Percentiles rank a stretch among this genome's conserved stretches.
phyloP scores from a whole-genome alignment of 2,797 vertebrate species.

The Eupleurogrammus muticus region DNA sequence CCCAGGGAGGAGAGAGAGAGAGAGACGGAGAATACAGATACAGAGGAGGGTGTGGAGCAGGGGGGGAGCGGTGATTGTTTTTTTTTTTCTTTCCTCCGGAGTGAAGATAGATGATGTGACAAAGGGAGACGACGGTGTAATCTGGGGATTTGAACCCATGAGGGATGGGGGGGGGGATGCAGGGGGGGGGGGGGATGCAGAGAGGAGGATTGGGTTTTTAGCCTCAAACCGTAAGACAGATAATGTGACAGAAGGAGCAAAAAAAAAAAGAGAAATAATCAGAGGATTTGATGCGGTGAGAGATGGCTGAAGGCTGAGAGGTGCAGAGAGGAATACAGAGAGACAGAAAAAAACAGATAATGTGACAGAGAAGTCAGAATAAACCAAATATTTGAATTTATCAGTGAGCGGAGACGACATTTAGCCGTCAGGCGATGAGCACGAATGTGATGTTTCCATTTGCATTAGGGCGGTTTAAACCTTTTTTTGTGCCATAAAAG shows the following conservation, averaged over 20 bases:
- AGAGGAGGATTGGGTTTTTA: constrained; percentile 42
- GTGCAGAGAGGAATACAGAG: constrained; percentile 2
- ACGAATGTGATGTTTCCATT: not conserved
- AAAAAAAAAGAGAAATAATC: too few relatives aligned
- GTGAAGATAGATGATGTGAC: constrained; percentile 63
- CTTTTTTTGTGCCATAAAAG: not conserved
- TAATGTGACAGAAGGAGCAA: constrained; percentile 34
- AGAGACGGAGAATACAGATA: constrained; percentile 15
- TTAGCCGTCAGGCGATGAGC: too few relatives aligned
- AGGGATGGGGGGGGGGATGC: constrained; percentile 21
- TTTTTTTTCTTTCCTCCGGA: constrained; percentile 8
- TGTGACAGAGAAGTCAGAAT: not conserved
- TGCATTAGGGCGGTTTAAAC: not conserved
- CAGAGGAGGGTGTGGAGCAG: too few relatives aligned
- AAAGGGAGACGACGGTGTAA: constrained; percentile 19
- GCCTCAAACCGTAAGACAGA: constrained; percentile 29
- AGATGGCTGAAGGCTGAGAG: constrained; percentile 3
- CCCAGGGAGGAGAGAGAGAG: constrained; percentile 35
- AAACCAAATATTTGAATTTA: not conserved
- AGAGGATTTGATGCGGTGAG: constrained; percentile 27
- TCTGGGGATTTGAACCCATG: constrained; percentile 59
- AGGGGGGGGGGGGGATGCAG: constrained; percentile 30
- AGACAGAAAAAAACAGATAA: not conserved
- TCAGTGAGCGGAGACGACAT: too few relatives aligned
- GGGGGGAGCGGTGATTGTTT: constrained; percentile 5